Evolutionary conservation across 1,140 invertebrate species (phyloP), one percentile per base, ranked within the genome.

Genomic region (Oppia nitens): DNA sequence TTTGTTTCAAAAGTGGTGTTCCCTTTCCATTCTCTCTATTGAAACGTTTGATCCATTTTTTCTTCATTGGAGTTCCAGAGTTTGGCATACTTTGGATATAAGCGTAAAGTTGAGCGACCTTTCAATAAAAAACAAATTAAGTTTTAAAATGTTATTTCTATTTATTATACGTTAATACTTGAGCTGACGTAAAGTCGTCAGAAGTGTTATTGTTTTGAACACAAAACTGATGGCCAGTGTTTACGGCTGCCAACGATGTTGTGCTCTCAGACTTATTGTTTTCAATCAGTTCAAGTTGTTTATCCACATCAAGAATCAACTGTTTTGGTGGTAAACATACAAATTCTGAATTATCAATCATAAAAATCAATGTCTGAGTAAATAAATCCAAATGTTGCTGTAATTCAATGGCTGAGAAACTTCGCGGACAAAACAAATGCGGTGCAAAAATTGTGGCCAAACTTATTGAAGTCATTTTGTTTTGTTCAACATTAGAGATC

Each of bases 401-500:
- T 25, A 92, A 74, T 25, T 79, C 79, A 71, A 85, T 84, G 0
- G 85, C 82, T 27, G 83, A 78, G 62, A 56, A 24, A 74, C 90
- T 90, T 68, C 86, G 76, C 0, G 88, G 87, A 69, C 87, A 91
- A 59, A 93, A 74, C n/a, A 93, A 72, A 71, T 91, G 87, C 0
- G 88, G 88, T 2, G 89, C 87, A 68, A 94, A 93, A 62, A 95
- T 74, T 47, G 87, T 92, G 2, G 87, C 88, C 24, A 94, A 74
- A 63, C 84, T 90, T 52, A 84, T 79, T 1, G 87, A 79, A 20
- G 83, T 84, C 90, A 95, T 95, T 77, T 83, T 84, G 68, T 93
- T 93, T 17, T 75, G 76, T 14, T 76, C 71, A 67, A 84, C 81
- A 66, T 81, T 78, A 49, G 78, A 75, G 0, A 84, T 79, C 0